phyloP scores from a whole-genome alignment of 2,797 vertebrate species.

The Cossypha niveicapilla region DNA sequence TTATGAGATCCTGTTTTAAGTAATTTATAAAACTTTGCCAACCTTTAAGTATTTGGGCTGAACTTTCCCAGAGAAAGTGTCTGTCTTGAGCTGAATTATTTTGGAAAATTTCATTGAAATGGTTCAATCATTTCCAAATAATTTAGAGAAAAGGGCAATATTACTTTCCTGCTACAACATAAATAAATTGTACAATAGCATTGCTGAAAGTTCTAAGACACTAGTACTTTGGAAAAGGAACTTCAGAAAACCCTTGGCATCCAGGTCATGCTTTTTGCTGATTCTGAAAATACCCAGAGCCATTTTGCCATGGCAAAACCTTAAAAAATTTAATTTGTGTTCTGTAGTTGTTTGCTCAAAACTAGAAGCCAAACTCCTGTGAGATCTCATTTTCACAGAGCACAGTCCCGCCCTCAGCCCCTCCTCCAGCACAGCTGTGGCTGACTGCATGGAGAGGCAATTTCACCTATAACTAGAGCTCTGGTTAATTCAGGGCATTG shows the following conservation, averaged over 20 bases:
- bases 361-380: background rate
- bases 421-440: background rate
- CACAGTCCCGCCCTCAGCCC: background rate
- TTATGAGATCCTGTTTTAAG: background rate
- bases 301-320: background rate
- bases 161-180: background rate
- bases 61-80: conserved; percentile 40
- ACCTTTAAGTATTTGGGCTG: background rate
- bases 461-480: background rate
- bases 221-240: background rate
- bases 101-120: conserved; percentile 13
- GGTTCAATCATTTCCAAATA: background rate
- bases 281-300: background rate
- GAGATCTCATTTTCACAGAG: background rate
- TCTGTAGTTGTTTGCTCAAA: background rate
- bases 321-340: background rate
- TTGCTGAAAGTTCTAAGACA: background rate
- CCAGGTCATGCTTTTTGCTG: background rate
- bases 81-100: conserved; percentile 28
- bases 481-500: background rate
- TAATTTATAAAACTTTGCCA: conserved; percentile 17
- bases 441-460: background rate
- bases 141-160: background rate
- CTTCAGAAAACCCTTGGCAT: background rate
- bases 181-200: background rate